Evolutionary conservation across 2,888 invertebrate genomes (phyloP), one percentile per base, ranked within the genome.

Genomic region (Sinhomidia bicolor): DNA sequence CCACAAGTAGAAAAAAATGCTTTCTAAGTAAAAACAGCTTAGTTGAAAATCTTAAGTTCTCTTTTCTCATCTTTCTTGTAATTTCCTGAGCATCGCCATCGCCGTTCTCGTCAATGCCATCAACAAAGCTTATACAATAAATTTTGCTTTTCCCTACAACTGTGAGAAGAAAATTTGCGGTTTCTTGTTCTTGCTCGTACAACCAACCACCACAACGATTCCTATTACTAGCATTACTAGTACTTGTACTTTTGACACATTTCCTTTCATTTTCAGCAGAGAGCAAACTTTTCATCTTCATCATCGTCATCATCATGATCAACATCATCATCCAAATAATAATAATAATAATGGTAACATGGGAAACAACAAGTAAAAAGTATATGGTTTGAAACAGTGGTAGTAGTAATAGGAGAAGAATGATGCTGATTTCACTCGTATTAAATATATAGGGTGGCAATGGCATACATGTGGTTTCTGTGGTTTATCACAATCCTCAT

Each of bases 401-500:
- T 23, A 68, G 17, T 4, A 41, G 41, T 26, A 0, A 23, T 68
- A 26, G 14, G 71, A 23, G 7, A 9, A 78, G 54, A 47, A 36
- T n/a, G 57, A 79, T 60, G 36, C 17, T 54, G 78, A 32, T 60
- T 36, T 79, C 60, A 29, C 47, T 29, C 47, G 23, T 41, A 20
- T 41, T 41, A 57, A 44, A 41, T 41, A 32, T 79, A 57, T 41
- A 80, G 41, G 74, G 76, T 81, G 74, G 76, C 47, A 74, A 44
- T 51, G 29, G 83, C 65, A 82, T 79, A 79, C 76, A 88, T 83
- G 83, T 65, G 89, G 89, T 44, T 85, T 89, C 74, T 81, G 89
- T 78, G 89, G 89, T 82, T 89, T 81, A 82, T 89, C 85, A 85
- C 89, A 68, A 81, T 78, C 79, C 14, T 54, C 74, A 76, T 60